Base-by-base conservation (phyloP, 2,113 vertebrate species). In the Cynopterus brachyotis region DNA sequence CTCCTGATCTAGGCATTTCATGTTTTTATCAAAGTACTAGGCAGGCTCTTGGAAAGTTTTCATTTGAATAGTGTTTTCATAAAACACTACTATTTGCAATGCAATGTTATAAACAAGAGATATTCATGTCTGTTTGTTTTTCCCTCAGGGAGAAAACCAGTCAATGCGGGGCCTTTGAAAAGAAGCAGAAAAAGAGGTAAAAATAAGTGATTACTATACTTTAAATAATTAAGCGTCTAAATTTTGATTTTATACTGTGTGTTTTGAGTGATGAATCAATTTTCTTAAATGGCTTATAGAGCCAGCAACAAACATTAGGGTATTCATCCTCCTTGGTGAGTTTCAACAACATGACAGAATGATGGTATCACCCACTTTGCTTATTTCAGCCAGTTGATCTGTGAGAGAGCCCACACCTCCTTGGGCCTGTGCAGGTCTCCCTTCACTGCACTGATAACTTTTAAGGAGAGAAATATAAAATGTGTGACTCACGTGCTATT, bases 121-220 rank as follows among this genome's bases (percentile, higher is more conserved):
- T 2, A 72, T 75, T 60, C 66, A 20, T 81, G 50, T 69, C 84
- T 13, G 75, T 79, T 91, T 47, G 80, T 64, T 73, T 45, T 55
- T 91, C 91, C 75, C 55, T 20, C 53, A 90, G 64, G 30, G 73
- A 92, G 1, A 84, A 53, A 57, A 84, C 30, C 22, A 64, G 0
- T 5, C 84, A 81, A 64, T 12, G 4, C 0, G 6, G 53, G 3
- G 20, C 30, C 28, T 95, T 83, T 78, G 53, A 95, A 11, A 97
- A 92, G 9, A 92, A 0, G 26, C 11, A 89, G 66, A 76, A 94
- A 28, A 96, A 92, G 91, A 96, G 88, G 96, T 97, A 96, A 96
- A 95, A 91, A 76, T 6, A 94, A 90, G 11, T 42, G 4, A 59
- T 75, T 57, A 3, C 53, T 35, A n/a, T 1, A 72, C 5, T 89